These are phyloP conservation scores for Macaria notata DNA, from an alignment of 2,888 invertebrate species.

Conservation along the genomic window DNA sequence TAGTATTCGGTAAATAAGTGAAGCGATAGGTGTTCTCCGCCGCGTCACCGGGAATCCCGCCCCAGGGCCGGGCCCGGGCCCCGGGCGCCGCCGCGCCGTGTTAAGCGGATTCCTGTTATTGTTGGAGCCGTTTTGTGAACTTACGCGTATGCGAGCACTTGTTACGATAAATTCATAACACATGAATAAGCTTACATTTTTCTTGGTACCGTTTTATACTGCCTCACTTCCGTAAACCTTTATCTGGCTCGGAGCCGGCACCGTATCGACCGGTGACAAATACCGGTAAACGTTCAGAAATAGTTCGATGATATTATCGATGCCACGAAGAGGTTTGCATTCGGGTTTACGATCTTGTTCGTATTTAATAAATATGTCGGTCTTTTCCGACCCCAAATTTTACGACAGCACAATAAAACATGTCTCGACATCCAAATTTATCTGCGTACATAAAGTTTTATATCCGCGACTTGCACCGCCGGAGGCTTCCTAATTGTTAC, in stretches of 20 bases:
- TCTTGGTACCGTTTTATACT: background rate
- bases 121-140: slow-evolving; percentile 59
- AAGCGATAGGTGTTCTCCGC: slow-evolving; percentile 59
- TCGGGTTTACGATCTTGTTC: slow-evolving; percentile 77
- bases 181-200: slow-evolving; percentile 12
- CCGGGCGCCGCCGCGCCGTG: slow-evolving; percentile 53
- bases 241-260: slow-evolving; percentile 6
- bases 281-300: slow-evolving; percentile 53
- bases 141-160: slow-evolving; percentile 42
- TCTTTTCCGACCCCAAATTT: slow-evolving; percentile 79
- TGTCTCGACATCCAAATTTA: slow-evolving; percentile 81
- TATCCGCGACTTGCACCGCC: slow-evolving; percentile 75
- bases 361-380: slow-evolving; percentile 82
- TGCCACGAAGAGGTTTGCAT: slow-evolving; percentile 74
- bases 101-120: slow-evolving; percentile 64
- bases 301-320: slow-evolving; percentile 72
- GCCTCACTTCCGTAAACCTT: background rate
- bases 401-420: slow-evolving; percentile 80
- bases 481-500: slow-evolving; percentile 76
- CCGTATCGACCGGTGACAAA: slow-evolving; percentile 38
- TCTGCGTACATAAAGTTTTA: slow-evolving; percentile 82
- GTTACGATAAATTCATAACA: slow-evolving; percentile 27
- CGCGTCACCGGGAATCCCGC: slow-evolving; percentile 65
- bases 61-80: slow-evolving; percentile 32
- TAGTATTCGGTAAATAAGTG: slow-evolving; percentile 67